Evolutionary conservation across 2,797 vertebrate genomes (phyloP).

Genomic region (Notoglanidium macrostoma): DNA sequence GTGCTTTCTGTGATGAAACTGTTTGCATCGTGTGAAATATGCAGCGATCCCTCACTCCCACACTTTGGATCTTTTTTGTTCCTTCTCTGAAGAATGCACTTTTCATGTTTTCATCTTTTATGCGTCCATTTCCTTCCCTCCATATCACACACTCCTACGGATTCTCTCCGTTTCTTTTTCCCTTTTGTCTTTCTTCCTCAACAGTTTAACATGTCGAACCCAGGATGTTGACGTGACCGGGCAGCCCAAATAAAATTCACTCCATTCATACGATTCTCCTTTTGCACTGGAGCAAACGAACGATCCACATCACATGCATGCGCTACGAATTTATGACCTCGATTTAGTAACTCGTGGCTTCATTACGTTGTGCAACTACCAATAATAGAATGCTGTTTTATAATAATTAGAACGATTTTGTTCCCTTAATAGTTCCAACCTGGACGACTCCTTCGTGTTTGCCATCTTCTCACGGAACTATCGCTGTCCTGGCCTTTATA

Average conservation of each 20-base stretch:
- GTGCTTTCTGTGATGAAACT: slow-evolving; percentile 68
- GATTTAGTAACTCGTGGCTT: background rate
- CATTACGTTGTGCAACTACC: background rate
- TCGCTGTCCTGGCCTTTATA: background rate
- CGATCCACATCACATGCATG: background rate
- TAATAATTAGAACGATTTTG: background rate
- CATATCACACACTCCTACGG: background rate
- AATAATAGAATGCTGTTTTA: background rate
- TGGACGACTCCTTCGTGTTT: background rate
- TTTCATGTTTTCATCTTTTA: slow-evolving; percentile 54
- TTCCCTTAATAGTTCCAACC: background rate
- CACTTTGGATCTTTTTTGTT: slow-evolving; percentile 65
- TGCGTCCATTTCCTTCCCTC: slow-evolving; percentile 31
- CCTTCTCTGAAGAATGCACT: slow-evolving; percentile 53
- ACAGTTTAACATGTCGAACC: background rate
- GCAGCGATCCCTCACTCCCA: slow-evolving; percentile 62
- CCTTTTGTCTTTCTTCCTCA: background rate
- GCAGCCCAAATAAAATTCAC: background rate
- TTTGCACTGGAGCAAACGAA: too few relatives aligned
- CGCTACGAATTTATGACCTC: background rate
- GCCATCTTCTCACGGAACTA: background rate
- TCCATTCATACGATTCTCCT: background rate
- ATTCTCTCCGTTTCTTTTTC: background rate
- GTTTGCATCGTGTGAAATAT: slow-evolving; percentile 77
- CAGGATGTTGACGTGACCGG: background rate